phyloP scores from a whole-genome alignment of 1,140 invertebrate species.

The Drosophila serrata region DNA sequence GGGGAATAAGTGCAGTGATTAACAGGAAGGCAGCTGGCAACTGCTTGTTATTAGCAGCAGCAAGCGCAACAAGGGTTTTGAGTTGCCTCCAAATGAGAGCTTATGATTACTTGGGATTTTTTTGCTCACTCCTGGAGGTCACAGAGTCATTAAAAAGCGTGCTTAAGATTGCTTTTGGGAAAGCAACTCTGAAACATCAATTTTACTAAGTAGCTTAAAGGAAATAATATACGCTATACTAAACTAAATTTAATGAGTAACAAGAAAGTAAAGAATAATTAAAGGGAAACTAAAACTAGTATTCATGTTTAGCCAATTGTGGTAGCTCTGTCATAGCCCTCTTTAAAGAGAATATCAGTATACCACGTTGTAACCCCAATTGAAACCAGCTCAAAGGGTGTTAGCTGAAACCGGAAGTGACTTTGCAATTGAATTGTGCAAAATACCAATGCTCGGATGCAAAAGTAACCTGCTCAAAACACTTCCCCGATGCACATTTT shows the following conservation, averaged over 20 bases:
- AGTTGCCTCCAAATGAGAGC: not conserved
- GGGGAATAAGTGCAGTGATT: conserved; percentile 31
- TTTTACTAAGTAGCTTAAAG: not conserved
- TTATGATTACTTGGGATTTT: not conserved
- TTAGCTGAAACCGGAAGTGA: conserved; percentile 62
- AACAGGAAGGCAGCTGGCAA: conserved; percentile 15
- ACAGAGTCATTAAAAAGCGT: not conserved
- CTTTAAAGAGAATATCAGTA: conserved; percentile 3
- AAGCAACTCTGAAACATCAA: not conserved
- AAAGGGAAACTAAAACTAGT: not conserved
- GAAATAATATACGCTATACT: not conserved
- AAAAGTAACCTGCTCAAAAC: conserved; percentile 50
- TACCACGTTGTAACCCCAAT: conserved; percentile 3
- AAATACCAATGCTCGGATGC: conserved; percentile 34
- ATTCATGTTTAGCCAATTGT: too few species aligned
- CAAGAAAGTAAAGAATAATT: too few species aligned
- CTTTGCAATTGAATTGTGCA: conserved; percentile 74
- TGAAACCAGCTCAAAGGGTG: conserved; percentile 24
- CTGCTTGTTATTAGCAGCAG: conserved; percentile 8
- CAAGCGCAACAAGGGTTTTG: not conserved
- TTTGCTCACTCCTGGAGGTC: not conserved
- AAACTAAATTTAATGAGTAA: too few species aligned
- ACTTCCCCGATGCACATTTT: conserved; percentile 50
- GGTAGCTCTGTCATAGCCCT: too few species aligned
- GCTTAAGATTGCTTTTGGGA: not conserved